Percentiles rank a stretch among this genome's conserved stretches.
phyloP scores from a whole-genome alignment of 2,113 vertebrate species.

The Phalacrocorax carbo region DNA sequence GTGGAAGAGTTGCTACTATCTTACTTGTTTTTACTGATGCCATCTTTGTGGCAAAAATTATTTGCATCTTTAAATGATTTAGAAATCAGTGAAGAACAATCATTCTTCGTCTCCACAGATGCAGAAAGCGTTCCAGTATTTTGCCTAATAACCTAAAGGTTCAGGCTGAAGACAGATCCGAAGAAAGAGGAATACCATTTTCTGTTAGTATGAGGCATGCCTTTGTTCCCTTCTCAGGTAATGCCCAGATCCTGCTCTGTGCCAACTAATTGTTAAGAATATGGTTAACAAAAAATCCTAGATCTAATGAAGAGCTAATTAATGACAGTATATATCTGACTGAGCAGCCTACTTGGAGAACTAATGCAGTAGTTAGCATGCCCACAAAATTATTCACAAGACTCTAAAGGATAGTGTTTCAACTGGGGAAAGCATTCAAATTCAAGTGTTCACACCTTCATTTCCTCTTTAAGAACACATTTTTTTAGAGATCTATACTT shows the following conservation, averaged over 20 bases:
- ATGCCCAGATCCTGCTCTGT: not conserved
- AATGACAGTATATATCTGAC: not conserved
- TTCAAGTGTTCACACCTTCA: not conserved
- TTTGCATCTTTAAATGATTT: not conserved
- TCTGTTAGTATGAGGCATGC: slow-evolving; percentile 94
- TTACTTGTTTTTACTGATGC: not conserved
- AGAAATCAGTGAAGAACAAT: not conserved
- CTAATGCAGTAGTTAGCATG: not conserved
- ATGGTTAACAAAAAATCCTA: not conserved
- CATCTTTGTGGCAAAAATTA: not conserved
- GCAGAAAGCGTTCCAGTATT: not conserved
- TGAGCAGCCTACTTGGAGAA: not conserved
- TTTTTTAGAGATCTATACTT: not conserved
- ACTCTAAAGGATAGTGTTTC: not conserved
- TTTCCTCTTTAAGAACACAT: not conserved
- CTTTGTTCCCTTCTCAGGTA: slow-evolving; percentile 94
- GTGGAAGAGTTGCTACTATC: not conserved
- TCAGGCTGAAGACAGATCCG: slow-evolving; percentile 9
- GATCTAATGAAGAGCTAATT: not conserved
- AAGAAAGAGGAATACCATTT: slow-evolving; percentile 79
- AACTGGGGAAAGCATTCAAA: not conserved
- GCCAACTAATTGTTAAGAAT: not conserved
- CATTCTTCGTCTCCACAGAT: slow-evolving; percentile 51
- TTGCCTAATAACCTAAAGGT: not conserved
- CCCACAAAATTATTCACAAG: not conserved